Evolutionary conservation across 1,140 invertebrate species (phyloP), one percentile per base, ranked within the genome.

Genomic region (Drosophila saltans): DNA sequence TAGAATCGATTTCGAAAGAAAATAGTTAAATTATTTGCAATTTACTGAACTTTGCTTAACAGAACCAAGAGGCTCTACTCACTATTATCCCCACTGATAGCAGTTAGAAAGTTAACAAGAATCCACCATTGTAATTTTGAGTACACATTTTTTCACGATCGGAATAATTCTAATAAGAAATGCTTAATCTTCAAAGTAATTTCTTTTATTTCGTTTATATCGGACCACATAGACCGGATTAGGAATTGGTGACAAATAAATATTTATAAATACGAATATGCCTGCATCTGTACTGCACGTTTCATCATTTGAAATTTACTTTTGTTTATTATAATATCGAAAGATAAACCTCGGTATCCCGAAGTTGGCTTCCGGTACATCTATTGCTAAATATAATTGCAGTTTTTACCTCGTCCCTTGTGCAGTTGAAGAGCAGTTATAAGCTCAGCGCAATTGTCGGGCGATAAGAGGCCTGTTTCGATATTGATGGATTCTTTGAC

Each of bases 381-480:
- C 41, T 59, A 11, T 58, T 40, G 43, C 33, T 56, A 48, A 39
- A n/a, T 45, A 26, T 11, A 24, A 40, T 2, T 45, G 6, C n/a
- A 41, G 9, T 39, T 56, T 33, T 91, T 91, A 96, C 96, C 96
- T 94, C 96, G 96, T 88, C 96, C 96, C 89, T 94, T 95, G 28
- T 96, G 96, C 74, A 95, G 95, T 82, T 97, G 96, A 41, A 97
- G 93, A 88, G 96, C 96, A 69, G 95, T 95, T 16, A 97, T 96
- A 63, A 97, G 94, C 81, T 95, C 95, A 64, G 95, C 95, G 90
- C 96, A 96, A 41, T 96, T 93, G 76, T 95, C 94, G 64, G 95
- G 96, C 75, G 94, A 96, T 77, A 95, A 92, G 33, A 93, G 94
- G 69, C 94, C 92, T 59, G 94, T 94, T 67, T 96, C 94, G 57